Conservation (phyloP, 2,797 vertebrate species). For the Falco biarmicus region DNA sequence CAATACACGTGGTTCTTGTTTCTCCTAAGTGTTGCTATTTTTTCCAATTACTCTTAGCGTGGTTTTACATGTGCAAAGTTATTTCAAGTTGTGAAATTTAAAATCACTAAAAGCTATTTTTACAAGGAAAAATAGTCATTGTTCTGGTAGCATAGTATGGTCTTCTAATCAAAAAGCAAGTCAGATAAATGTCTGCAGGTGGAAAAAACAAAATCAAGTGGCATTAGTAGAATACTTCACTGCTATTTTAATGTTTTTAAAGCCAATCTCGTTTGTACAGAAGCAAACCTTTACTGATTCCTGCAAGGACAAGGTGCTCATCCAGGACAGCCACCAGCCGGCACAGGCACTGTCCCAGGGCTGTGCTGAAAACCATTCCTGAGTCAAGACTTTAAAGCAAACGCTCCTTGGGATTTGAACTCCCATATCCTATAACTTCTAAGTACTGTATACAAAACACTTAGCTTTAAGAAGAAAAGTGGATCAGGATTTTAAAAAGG, state of each 20-base stretch:
- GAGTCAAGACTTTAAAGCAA: not conserved
- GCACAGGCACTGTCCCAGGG: not conserved
- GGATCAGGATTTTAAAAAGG: not conserved
- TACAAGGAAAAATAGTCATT: not conserved
- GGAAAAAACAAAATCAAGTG: not conserved
- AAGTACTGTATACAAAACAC: not conserved
- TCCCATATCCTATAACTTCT: not conserved
- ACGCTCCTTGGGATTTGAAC: not conserved
- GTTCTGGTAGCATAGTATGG: not conserved
- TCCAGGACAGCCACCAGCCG: not conserved
- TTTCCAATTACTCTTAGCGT: fast-evolving
- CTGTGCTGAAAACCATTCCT: not conserved
- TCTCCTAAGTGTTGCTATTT: not conserved
- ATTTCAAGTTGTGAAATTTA: not conserved
- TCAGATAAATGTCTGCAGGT: not conserved
- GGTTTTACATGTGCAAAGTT: not conserved
- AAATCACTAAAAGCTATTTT: not conserved
- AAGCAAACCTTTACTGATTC: not conserved
- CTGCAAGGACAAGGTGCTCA: not conserved
- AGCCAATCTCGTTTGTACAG: not conserved
- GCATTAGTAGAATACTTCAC: not conserved
- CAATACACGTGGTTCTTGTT: not conserved
- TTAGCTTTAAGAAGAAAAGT: not conserved
- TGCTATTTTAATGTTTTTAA: not conserved
- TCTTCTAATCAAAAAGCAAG: fast-evolving